Evolutionary conservation across 1,140 invertebrate genomes (phyloP).

Genomic region (Rhagoletis pomonella): DNA sequence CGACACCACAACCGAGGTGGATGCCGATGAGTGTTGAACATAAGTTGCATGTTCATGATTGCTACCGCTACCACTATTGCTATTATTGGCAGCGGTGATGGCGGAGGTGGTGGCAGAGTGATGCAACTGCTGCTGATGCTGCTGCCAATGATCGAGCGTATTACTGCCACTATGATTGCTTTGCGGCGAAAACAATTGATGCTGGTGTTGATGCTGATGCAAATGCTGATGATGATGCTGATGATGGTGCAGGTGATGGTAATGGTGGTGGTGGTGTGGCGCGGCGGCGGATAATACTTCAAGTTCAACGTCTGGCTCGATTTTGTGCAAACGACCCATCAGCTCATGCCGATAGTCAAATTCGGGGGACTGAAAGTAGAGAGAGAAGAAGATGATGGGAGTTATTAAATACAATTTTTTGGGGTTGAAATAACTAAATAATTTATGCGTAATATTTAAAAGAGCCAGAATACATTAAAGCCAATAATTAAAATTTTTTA

Average conservation of each 20-base stretch:
- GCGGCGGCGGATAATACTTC: conserved; percentile 73
- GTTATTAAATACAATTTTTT: too few relatives aligned
- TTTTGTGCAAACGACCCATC: conserved; percentile 73
- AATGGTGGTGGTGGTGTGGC: conserved; percentile 75
- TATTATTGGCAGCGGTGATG: conserved; percentile 11
- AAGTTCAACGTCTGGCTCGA: conserved; percentile 72
- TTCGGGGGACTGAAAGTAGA: conserved; percentile 70
- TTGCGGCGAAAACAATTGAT: conserved; percentile 55
- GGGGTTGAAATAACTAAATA: too few relatives aligned
- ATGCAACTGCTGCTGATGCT: conserved; percentile 53
- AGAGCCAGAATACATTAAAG: too few relatives aligned
- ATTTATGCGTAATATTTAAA: too few relatives aligned
- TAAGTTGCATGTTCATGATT: conserved; percentile 46
- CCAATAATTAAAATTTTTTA: too few relatives aligned
- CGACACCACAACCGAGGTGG: conserved; percentile 26
- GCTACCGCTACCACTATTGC: conserved; percentile 16
- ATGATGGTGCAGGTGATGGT: conserved; percentile 63
- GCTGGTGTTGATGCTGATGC: conserved; percentile 59
- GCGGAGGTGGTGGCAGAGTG: background rate
- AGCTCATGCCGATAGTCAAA: conserved; percentile 74
- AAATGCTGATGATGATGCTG: conserved; percentile 57
- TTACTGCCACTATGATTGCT: conserved; percentile 57
- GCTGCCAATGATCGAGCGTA: conserved; percentile 59
- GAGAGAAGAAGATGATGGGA: background rate
- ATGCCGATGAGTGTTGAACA: conserved; percentile 39